Conservation (phyloP, 2,797 vertebrate genomes). For the Dendrocincla tyrannina region DNA sequence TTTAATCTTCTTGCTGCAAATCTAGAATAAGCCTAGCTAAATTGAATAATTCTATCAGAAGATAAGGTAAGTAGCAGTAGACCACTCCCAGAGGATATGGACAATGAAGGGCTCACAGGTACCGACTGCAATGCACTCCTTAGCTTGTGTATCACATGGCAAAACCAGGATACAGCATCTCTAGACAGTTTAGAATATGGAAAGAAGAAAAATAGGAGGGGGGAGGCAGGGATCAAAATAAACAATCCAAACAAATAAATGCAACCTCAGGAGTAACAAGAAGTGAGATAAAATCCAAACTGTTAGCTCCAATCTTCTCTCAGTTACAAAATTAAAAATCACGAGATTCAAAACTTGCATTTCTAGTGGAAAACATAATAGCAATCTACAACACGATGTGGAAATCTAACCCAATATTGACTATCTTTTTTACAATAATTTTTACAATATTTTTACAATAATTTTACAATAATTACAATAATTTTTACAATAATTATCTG, state of each 20-base stretch:
- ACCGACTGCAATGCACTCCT: accelerated
- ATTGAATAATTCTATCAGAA: background rate
- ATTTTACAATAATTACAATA: too few relatives aligned
- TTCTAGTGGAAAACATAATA: background rate
- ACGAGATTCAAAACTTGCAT: background rate
- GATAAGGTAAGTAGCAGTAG: background rate
- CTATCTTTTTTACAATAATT: background rate
- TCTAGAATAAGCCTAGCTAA: background rate
- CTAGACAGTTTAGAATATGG: background rate
- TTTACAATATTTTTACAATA: too few relatives aligned
- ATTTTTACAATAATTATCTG: background rate
- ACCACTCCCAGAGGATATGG: background rate
- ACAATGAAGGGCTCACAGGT: background rate
- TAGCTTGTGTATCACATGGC: background rate
- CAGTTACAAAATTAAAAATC: background rate
- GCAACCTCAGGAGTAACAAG: background rate
- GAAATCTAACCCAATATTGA: background rate
- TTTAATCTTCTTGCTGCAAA: background rate
- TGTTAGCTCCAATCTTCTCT: background rate
- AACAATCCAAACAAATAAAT: background rate
- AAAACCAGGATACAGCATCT: background rate
- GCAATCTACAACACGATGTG: background rate
- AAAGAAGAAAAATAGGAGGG: background rate
- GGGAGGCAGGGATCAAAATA: accelerated
- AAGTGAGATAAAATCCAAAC: background rate